Evolutionary conservation across 2,797 vertebrate genomes (phyloP), one percentile per base, ranked within the genome.

Genomic region (Dromococcyx pavoninus): DNA sequence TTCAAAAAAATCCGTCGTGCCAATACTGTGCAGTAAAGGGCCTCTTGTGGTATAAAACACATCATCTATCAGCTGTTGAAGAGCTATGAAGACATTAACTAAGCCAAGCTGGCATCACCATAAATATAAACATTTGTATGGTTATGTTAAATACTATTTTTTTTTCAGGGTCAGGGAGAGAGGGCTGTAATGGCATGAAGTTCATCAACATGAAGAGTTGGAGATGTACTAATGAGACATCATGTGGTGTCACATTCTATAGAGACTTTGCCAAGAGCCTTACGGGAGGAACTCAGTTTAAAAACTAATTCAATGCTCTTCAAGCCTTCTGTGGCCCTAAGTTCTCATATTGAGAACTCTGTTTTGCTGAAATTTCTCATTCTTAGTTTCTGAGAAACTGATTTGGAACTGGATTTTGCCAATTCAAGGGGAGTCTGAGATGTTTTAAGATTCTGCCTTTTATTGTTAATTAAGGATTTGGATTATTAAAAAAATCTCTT

Each of bases 211-310:
- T 11, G 48, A 73, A 33, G 41, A 57, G 14, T 1, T 83, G 65
- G 57, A 74, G 72, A 41, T 0, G 1, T 53, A 3, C 23, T 32
- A 43, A 5, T 33, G 46, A 86, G 48, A 22, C 0, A 1, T 39
- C 35, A 56, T 0, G 0, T 9, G 33, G 6, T 27, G 9, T 19
- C 61, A 17, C n/a, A 46, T 27, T 80, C 48, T 41, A 43, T 69
- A 73, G 5, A 43, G 27, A 32, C 3, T 17, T 39, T 91, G 22
- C 21, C 17, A 22, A 32, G 24, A 25, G 14, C 35, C 27, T 27
- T 44, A 9, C 27, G 7, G 0, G 0, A 73, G 7, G 10, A 79
- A 30, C 4, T 22, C 39, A 46, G 16, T 27, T 89, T 43, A 56
- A 58, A 35, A 9, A 48, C 56, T 25, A 44, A 6, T 56, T 70